Conservation (phyloP, 1,140 invertebrate genomes). For the Drosophila sp. region DNA sequence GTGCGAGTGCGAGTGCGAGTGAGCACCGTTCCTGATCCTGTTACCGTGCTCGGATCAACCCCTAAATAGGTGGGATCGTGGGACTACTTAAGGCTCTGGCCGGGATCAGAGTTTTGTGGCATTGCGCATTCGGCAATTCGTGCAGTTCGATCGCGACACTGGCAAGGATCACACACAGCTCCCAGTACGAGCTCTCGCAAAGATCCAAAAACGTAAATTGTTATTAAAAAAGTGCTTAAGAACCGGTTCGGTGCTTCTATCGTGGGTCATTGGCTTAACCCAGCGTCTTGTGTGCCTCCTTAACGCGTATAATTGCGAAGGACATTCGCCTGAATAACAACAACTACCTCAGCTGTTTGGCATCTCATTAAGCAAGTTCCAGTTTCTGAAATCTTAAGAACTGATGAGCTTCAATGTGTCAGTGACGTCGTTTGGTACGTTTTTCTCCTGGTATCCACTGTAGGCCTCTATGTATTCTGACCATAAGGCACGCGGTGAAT, state of each 20-base stretch:
- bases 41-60: slow-evolving; percentile 56
- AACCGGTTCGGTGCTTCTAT: slow-evolving; percentile 29
- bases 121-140: slow-evolving; percentile 58
- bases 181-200: slow-evolving; percentile 10
- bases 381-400: slow-evolving; percentile 6
- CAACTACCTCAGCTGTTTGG: slow-evolving; percentile 36
- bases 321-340: slow-evolving; percentile 18
- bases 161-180: slow-evolving; percentile 39
- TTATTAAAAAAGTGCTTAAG: slow-evolving; percentile 7
- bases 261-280: slow-evolving; percentile 33
- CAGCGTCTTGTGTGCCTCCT: not conserved
- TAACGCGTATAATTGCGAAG: slow-evolving; percentile 18
- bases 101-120: slow-evolving; percentile 69
- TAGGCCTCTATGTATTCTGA: slow-evolving; percentile 92
- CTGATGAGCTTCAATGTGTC: not conserved
- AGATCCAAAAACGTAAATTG: not conserved
- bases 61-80: slow-evolving; percentile 64
- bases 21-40: slow-evolving; percentile 50
- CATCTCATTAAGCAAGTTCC: slow-evolving; percentile 33
- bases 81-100: slow-evolving; percentile 71
- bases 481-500: slow-evolving; percentile 98
- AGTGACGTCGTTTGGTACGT: slow-evolving; percentile 79
- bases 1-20: slow-evolving; percentile 49
- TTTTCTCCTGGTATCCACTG: slow-evolving; percentile 94
- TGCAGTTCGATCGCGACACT: slow-evolving; percentile 69